Base-by-base conservation (phyloP, 2,797 vertebrate species). In the Chromis chromis region DNA sequence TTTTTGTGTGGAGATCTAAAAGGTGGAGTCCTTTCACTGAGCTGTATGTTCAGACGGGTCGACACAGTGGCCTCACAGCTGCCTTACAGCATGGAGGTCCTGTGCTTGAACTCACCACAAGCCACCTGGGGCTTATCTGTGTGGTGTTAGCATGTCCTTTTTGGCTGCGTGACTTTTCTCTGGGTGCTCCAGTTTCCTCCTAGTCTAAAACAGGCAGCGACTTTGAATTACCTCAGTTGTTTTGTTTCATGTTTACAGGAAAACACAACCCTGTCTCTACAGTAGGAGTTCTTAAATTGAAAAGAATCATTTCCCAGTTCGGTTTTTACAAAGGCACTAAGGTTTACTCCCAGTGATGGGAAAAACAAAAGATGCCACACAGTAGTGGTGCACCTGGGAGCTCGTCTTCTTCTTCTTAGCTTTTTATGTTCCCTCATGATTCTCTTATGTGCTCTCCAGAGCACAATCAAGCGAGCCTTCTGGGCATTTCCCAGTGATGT, bases 351-450 rank as follows among this genome's bases (percentile, higher is more conserved):
- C 22, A 14, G n/a, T 9, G 48, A 21, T 59, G 31, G 52, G 10
- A 12, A 64, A 70, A 66, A 69, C 25, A 58, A 44, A 40, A 53
- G 65, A 54, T 54, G 53, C 31, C 46, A 10, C 28, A 44, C 27
- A 46, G 28, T 17, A 54, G 65, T 19, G 49, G 46, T 39, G 44
- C 73, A 75, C 66, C 53, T 70, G 72, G 82, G 78, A 75, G 72
- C 49, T 19, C 25, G 3, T 76, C 80, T 65, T 65, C 40, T 12
- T 59, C 79, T 63, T 70, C 75, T 52, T 63, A 57, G 81, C 63
- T 61, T 70, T 55, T 87, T 83, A 84, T 86, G 85, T 74, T 60
- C 76, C 76, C 75, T 82, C 82, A 80, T 86, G 78, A 89, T 88
- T 83, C 63, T 72, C 70, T 81, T 68, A 73, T 79, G 78, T 53